Evolutionary conservation across 2,797 vertebrate species (phyloP), one percentile per base, ranked within the genome.

Genomic region (Molossus alvarezi): DNA sequence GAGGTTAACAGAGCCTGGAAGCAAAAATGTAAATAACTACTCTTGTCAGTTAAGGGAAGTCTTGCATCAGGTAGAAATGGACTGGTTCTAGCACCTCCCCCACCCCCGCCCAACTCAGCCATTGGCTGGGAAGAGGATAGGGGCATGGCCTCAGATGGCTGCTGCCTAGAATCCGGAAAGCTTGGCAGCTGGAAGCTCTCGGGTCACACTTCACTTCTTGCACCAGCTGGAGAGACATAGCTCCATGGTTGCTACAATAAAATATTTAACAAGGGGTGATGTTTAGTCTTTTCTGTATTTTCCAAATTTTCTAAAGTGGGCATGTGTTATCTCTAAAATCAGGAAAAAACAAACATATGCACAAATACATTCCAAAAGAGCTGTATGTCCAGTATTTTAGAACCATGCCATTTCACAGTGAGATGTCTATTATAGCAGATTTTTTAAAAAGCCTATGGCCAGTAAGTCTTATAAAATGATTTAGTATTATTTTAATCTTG

Each of bases 191-290:
- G 29, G 55, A 51, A 79, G 7, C 29, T 6, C 1, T 48, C 21
- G 13, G 7, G 13, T 4, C 13, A 60, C 41, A 33, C 10, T 60
- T 4, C 1, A 29, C 6, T 71, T 58, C 45, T n/a, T 53, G 55
- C 55, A 6, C 14, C 57, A 58, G n/a, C 14, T 60, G 20, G 84
- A 29, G 64, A 53, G 11, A 12, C 12, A 8, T 60, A 48, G n/a
- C 33, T 57, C 60, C 3, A 2, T 8, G 1, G 29, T 12, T 65
- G 13, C 29, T 15, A 20, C 6, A 0, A 1, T 67, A 0, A 1
- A 58, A 13, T 83, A 14, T 41, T 69, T 51, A 33, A 33, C 45
- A 73, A 77, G 45, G 18, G 62, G 41, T 62, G 25, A 55, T 85
- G 55, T 71, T 85, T 84, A 53, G 58, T 58, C n/a, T 84, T 67